These are phyloP conservation scores for Manis pentadactyla DNA, from an alignment of 2,797 vertebrate genomes.

Conservation along the genomic window DNA sequence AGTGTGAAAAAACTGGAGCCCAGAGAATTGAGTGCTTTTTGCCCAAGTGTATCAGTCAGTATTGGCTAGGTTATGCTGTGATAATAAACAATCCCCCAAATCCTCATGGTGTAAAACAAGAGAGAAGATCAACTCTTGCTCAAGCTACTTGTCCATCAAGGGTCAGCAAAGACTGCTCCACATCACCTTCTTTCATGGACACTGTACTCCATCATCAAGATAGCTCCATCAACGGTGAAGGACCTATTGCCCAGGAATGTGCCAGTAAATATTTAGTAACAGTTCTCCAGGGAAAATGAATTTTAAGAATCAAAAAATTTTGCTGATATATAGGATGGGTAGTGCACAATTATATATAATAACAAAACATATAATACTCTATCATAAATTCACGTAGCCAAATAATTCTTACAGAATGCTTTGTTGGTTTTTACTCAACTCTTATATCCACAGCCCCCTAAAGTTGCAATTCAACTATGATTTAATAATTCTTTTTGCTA, in stretches of 20 bases:
- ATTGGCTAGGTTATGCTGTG: background rate
- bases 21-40: background rate
- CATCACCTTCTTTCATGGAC: background rate
- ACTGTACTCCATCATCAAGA: background rate
- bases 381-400: background rate
- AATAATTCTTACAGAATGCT: background rate
- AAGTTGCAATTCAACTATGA: background rate
- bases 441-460: background rate
- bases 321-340: background rate
- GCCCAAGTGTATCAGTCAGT: background rate
- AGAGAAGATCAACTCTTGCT: background rate
- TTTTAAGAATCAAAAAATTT: background rate
- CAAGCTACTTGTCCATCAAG: background rate
- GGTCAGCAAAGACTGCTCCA: background rate
- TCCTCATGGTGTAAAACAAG: background rate
- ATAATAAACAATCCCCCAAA: background rate
- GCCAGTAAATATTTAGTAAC: background rate
- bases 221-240: background rate
- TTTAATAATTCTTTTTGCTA: background rate
- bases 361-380: background rate
- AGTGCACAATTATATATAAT: background rate
- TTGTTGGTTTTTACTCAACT: background rate
- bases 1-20: background rate
- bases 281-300: background rate
- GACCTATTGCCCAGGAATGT: background rate